Conservation (phyloP, 2,113 vertebrate genomes). For the Zapus hudsonius region DNA sequence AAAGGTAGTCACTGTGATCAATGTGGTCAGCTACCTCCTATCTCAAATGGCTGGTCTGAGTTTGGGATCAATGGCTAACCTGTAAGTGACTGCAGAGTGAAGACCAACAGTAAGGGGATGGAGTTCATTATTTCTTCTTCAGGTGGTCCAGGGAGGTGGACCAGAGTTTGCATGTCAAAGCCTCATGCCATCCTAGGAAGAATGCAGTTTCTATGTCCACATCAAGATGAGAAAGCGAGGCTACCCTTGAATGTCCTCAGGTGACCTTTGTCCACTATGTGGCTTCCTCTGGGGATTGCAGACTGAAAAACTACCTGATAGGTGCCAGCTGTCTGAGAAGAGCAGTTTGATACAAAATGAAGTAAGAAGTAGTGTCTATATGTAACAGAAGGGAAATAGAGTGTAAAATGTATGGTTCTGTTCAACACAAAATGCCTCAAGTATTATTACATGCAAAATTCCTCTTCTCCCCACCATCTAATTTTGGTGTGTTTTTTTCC, state of each 20-base stretch:
- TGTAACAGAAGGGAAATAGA: not conserved
- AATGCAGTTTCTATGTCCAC: not conserved
- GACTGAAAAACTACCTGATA: not conserved
- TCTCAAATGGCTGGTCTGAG: not conserved
- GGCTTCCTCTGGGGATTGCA: not conserved
- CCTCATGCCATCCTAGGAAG: not conserved
- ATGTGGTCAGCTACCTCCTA: not conserved
- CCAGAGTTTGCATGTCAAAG: not conserved
- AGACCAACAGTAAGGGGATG: not conserved
- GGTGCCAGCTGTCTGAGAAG: not conserved
- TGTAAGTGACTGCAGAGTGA: not conserved
- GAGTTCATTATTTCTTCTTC: not conserved
- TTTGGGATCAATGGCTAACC: not conserved
- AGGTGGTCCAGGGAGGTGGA: not conserved
- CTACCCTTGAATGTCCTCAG: no score
- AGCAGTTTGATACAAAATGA: not conserved
- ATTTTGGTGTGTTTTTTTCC: not conserved
- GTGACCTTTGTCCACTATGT: not conserved
- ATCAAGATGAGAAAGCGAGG: no score
- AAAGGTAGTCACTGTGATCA: not conserved
- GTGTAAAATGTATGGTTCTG: not conserved
- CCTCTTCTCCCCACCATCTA: not conserved
- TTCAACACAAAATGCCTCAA: not conserved
- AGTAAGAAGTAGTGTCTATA: constrained; percentile 30
- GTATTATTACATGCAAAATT: not conserved